phyloP scores from a whole-genome alignment of 1,140 invertebrate genomes.

The Leptinotarsa lineolata region DNA sequence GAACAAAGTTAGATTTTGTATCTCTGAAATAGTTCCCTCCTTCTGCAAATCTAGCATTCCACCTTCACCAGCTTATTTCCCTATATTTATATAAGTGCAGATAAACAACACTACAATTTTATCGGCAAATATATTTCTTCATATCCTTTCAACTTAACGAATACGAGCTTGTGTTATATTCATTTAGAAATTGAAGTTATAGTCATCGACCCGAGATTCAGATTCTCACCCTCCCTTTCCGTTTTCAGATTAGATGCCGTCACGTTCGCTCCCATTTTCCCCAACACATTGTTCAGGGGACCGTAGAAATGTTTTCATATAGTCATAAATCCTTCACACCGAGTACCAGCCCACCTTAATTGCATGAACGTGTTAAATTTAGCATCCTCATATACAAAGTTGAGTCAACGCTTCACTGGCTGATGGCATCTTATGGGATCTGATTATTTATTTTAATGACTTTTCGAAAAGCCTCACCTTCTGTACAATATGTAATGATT shows the following conservation, averaged over 20 bases:
- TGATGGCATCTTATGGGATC: neutral
- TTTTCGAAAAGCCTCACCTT: neutral
- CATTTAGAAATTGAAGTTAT: neutral
- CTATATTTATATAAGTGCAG: no score
- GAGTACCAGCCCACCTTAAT: neutral
- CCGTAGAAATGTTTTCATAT: neutral
- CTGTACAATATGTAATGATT: neutral
- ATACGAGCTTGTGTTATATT: neutral
- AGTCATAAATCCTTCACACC: neutral
- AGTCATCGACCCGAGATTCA: no score
- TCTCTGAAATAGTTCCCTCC: no score
- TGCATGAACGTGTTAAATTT: neutral
- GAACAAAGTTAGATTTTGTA: no score
- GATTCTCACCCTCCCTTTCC: no score
- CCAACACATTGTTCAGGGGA: neutral
- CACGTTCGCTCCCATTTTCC: neutral
- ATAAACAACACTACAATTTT: no score
- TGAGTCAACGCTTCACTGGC: neutral
- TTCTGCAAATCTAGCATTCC: no score
- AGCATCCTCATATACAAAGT: neutral
- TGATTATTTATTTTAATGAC: neutral
- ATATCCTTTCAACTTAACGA: neutral
- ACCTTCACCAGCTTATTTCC: no score
- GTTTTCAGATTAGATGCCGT: no score
- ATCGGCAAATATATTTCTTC: neutral